phyloP scores from a whole-genome alignment of 2,113 vertebrate species.

The Dicerorhinus sumatrensis region DNA sequence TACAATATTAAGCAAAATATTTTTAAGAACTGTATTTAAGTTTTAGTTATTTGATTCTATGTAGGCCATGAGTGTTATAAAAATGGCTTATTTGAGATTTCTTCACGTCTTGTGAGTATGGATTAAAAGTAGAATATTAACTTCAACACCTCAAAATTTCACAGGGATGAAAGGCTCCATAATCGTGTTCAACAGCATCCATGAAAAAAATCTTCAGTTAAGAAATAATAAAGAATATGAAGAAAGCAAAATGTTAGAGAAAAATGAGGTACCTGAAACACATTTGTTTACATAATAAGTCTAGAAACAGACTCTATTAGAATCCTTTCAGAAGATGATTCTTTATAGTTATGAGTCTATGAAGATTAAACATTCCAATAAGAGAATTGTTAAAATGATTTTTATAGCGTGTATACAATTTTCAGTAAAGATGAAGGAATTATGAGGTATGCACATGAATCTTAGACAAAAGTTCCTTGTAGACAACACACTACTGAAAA shows the following conservation, averaged over 20 bases:
- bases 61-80: not conserved
- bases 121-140: conserved; percentile 12
- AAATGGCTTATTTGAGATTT: not conserved
- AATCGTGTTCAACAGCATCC: not conserved
- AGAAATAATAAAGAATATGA: not conserved
- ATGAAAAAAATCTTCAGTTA: conserved; percentile 31
- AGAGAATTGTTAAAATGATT: conserved; percentile 35
- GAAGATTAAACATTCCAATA: conserved; percentile 19
- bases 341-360: conserved; percentile 11
- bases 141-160: not conserved
- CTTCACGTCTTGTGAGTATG: not conserved
- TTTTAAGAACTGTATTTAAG: not conserved
- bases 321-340: conserved; percentile 56
- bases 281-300: conserved; percentile 25
- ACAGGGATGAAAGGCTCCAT: not conserved
- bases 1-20: conserved; percentile 26
- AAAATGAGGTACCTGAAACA: not conserved
- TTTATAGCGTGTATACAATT: not conserved
- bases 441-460: conserved; percentile 31
- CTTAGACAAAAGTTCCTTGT: conserved; percentile 59
- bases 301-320: conserved; percentile 11
- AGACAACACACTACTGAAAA: conserved; percentile 26
- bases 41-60: not conserved
- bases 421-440: conserved; percentile 55
- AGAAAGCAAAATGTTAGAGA: conserved; percentile 20